Evolutionary conservation across 2,888 invertebrate species (phyloP).

Genomic region (Dendrolimus pini): DNA sequence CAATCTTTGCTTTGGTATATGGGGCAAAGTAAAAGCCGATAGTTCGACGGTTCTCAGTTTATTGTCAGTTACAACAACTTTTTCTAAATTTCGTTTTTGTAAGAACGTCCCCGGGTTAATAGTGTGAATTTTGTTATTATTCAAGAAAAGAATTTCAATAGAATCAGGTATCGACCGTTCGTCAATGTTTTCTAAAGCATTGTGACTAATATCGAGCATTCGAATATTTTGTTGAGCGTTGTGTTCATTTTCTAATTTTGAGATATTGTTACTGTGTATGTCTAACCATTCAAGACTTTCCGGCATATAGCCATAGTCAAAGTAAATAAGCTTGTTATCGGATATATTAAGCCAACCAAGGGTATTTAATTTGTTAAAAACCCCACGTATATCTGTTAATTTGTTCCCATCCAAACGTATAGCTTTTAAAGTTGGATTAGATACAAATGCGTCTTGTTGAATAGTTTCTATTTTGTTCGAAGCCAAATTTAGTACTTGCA

Average conservation of each 20-base stretch:
- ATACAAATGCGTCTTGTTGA: conserved; percentile 85
- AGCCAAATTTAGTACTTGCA: conserved; percentile 87
- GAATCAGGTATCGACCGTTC: conserved; percentile 84
- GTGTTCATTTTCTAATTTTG: conserved; percentile 84
- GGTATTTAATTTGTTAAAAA: conserved; percentile 83
- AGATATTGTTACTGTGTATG: conserved; percentile 86
- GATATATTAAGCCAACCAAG: conserved; percentile 89
- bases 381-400: conserved; percentile 84
- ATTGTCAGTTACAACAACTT: conserved; percentile 87
- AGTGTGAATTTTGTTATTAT: conserved; percentile 84
- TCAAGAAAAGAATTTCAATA: conserved; percentile 83
- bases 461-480: conserved; percentile 85
- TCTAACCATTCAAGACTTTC: conserved; percentile 86
- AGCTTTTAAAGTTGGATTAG: conserved; percentile 83
- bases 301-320: conserved; percentile 88
- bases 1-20: conserved; percentile 79
- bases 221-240: conserved; percentile 81
- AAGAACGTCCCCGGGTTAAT: conserved; percentile 84
- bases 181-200: conserved; percentile 81
- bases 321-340: conserved; percentile 85
- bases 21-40: conserved; percentile 81
- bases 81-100: conserved; percentile 82
- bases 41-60: conserved; percentile 83
- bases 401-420: conserved; percentile 87
- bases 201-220: conserved; percentile 86